A percentile compares a stretch with the other conserved stretches of the same genome.
Conservation (phyloP, 2,113 vertebrate species). For the Phasianus colchicus region DNA sequence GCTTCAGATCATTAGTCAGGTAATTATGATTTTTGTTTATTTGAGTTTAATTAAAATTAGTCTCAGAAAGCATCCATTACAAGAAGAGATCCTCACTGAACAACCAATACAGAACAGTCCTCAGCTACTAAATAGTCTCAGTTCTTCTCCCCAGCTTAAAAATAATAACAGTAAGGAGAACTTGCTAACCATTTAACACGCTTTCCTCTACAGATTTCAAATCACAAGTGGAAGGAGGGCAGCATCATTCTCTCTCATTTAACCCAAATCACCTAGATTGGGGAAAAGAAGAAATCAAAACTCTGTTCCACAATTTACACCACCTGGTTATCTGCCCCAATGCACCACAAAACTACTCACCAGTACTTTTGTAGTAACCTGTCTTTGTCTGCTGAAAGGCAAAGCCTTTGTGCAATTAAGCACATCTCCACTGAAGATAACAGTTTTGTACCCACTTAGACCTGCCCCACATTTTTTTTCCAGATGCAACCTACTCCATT, state of each 20-base stretch:
- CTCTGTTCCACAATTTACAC: background rate
- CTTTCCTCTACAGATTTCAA: background rate
- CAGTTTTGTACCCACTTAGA: background rate
- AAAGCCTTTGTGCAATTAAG: background rate
- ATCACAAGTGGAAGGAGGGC: background rate
- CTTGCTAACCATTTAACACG: background rate
- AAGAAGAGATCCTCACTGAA: slow-evolving; percentile 28
- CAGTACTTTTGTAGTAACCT: background rate
- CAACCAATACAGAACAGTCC: background rate
- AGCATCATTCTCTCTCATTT: background rate
- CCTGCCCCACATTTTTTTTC: background rate
- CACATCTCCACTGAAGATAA: background rate
- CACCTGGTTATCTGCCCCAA: background rate
- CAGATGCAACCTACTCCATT: background rate
- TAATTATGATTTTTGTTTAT: slow-evolving; percentile 57
- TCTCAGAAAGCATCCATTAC: background rate
- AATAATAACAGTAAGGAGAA: background rate
- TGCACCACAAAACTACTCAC: background rate
- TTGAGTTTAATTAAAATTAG: slow-evolving; percentile 56
- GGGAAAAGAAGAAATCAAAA: background rate
- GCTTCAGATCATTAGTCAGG: slow-evolving; percentile 29
- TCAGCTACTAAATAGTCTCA: fast-evolving
- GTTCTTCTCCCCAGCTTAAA: background rate
- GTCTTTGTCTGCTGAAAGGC: background rate
- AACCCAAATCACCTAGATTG: background rate